These are phyloP conservation scores for Mustela lutreola DNA, from an alignment of 2,113 vertebrate species.

Conservation along the genomic window DNA sequence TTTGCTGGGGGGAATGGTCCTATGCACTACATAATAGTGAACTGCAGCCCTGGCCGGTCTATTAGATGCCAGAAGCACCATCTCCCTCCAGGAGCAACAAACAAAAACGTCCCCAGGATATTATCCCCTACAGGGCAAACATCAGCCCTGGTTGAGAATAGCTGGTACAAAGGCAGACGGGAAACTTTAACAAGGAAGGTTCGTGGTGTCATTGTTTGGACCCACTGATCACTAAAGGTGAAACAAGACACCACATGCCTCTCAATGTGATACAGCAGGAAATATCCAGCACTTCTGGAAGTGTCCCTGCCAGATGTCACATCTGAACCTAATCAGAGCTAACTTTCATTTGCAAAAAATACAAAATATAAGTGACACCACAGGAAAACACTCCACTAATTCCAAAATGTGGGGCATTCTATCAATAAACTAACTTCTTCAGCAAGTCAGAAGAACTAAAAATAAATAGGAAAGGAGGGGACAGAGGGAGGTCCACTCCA, in stretches of 20 bases:
- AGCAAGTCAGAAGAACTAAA: background rate
- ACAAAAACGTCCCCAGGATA: background rate
- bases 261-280: background rate
- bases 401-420: background rate
- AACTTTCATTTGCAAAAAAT: background rate
- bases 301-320: constrained; percentile 22
- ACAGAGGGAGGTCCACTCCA: background rate
- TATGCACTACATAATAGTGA: background rate
- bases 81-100: background rate
- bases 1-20: background rate
- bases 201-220: background rate
- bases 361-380: background rate
- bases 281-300: background rate
- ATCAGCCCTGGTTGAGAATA: background rate
- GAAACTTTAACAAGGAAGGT: background rate
- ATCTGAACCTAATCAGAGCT: background rate
- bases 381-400: background rate
- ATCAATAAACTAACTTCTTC: background rate
- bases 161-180: background rate
- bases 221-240: background rate
- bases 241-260: background rate
- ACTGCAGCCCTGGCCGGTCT: background rate
- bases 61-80: background rate
- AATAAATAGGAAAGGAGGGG: background rate
- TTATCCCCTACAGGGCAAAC: background rate